Evolutionary conservation across 2,888 invertebrate species (phyloP), one percentile per base, ranked within the genome.

Genomic region (Cotesia congregata): DNA sequence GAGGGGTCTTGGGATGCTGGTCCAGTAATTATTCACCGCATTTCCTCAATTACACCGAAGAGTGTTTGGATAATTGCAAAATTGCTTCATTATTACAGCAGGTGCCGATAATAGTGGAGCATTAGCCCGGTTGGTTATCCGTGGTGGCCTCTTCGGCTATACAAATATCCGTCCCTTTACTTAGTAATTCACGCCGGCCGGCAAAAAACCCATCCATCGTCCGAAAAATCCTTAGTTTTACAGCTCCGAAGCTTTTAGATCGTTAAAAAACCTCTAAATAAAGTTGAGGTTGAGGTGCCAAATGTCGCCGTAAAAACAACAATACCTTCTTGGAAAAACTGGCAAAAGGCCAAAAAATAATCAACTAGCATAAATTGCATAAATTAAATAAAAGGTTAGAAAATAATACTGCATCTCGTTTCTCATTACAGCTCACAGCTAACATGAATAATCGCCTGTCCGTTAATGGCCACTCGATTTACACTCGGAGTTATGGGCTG

Each of bases 21-120:
- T 2, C 30, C 30, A 3, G 30, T 30, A 30, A 30, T 30, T 30
- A 30, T 60, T 70, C 7, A 41, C 59, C 39, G 59, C 30, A 71
- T 65, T 65, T 65, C 65, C 30, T 20, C 65, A 59, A 60, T 71
- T 38, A 62, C 17, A 60, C n/a, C 15, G 30, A 12, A 15, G 79
- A 79, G 83, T 83, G 80, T 86, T 86, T 84, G 82, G 82, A 86
- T 86, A 86, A 86, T 86, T 85, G 80, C 81, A 77, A 83, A 84
- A 86, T 86, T 86, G 85, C 85, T 86, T 83, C 80, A 86, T 86
- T 83, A 86, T 84, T 83, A 77, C 67, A 74, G 84, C 85, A 86
- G 86, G 84, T 86, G 86, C 80, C 82, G 82, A 82, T 84, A 84
- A 85, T 83, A 80, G 82, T 77, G 79, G 78, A 67, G 75, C 38